These are phyloP conservation scores for Anguilla japonica DNA, from an alignment of 2,113 vertebrate genomes.

Conservation along the genomic window DNA sequence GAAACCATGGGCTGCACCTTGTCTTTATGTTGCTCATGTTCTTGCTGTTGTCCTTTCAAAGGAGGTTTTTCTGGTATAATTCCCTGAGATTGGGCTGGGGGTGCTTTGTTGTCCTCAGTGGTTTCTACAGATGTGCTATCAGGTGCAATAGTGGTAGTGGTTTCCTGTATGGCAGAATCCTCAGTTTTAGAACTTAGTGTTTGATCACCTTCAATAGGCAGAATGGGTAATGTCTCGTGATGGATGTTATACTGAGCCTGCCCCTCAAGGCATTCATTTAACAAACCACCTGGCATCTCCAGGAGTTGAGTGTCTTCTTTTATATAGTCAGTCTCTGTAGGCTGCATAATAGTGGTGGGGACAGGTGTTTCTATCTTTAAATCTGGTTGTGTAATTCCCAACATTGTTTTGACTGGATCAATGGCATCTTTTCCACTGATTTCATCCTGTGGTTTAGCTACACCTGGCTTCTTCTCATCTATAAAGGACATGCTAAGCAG, in stretches of 20 bases:
- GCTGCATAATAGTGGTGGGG: constrained; percentile 12
- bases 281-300: neutral
- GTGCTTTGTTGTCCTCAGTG: neutral
- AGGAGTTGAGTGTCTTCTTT: constrained; percentile 12
- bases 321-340: constrained; percentile 11
- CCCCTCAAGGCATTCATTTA: constrained; percentile 23
- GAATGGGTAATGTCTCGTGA: neutral
- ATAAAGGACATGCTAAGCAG: constrained; percentile 78
- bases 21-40: constrained; percentile 6
- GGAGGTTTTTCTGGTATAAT: constrained; percentile 16
- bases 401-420: neutral
- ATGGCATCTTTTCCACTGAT: constrained; percentile 22
- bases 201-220: neutral
- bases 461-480: constrained; percentile 72
- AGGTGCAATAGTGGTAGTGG: neutral
- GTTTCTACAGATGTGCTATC: neutral
- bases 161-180: neutral
- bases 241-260: constrained; percentile 15
- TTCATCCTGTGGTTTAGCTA: constrained; percentile 37
- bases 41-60: neutral
- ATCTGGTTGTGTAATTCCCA: neutral
- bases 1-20: constrained; percentile 23
- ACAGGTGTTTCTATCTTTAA: neutral
- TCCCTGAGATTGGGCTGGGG: constrained; percentile 13
- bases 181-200: constrained; percentile 8